Evolutionary conservation across 2,888 invertebrate genomes (phyloP), one percentile per base, ranked within the genome.

Genomic region (Brachylomia viminalis): DNA sequence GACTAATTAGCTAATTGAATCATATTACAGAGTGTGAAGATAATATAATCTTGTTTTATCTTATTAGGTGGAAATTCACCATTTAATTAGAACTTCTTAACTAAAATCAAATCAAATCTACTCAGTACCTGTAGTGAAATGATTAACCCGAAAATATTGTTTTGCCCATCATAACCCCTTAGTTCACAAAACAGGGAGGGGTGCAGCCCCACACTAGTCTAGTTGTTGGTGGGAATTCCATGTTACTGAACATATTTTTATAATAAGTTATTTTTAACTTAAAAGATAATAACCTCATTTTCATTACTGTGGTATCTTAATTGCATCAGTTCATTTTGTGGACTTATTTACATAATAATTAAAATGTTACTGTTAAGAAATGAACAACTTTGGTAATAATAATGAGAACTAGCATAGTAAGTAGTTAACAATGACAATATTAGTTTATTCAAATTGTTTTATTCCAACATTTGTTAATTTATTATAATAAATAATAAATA

Each of bases 231-330:
- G 52, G 49, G 27, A 76, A 49, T 17, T 33, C 30, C 7, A 59
- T 49, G 20, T 49, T 38, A 47, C 15, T 77, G 30, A 49, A n/a
- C n/a, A n/a, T 65, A 77, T 23, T 52, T 33, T 38, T 38, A 27
- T 30, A 23, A 30, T 52, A 59, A 13, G n/a, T 73, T 52, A 66
- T 54, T 70, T 70, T 77, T 42, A 47, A 66, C 20, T 54, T 2
- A 1, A n/a, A 56, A 69, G 52, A 70, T 69, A 77, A 62, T 59
- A 30, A 72, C 27, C 58, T 1, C 49, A 64, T 64, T 54, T 38
- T 27, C 42, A 33, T 61, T 30, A 20, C 27, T 59, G 20, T 65
- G 27, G 58, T 80, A 75, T 75, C 65, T 75, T 69, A 75, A 69
- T 80, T 65, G 38, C 2, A 49, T 61, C 15, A 49, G 47, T 75